Evolutionary conservation across 2,797 vertebrate genomes (phyloP), one percentile per base, ranked within the genome.

Genomic region (Tenualosa thibaudeaui): DNA sequence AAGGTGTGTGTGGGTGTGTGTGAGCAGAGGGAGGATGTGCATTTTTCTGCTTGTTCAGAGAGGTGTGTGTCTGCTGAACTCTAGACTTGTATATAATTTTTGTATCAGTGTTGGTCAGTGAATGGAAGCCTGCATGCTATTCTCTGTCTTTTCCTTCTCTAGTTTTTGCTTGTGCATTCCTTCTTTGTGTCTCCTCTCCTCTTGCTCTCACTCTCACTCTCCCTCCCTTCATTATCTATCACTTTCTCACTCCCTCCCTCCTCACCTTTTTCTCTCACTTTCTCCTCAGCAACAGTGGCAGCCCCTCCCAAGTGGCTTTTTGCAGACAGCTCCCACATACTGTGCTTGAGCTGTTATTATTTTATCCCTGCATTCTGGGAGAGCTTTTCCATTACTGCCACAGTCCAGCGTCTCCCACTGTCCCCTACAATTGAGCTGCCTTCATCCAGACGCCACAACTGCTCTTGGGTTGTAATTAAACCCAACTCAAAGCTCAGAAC

Each of bases 291-390:
- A 83, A 50, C 68, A 24, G 43, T 10, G 53, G 24, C 19, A 81
- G 26, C 7, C 24, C 37, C 71, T 46, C 15, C 71, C 71, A 22
- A 7, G 37, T 46, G 37, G 8, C 71, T 78, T 22, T 71, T 22
- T 22, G 17, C 71, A 78, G 71, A 78, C 71, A 46, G 71, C 58
- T 62, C 58, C 58, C 58, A 62, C 58, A 62, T 62, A 8, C 58
- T 62, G n/a, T 78, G 71, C 71, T n/a, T 78, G 71, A 78, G 71
- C 71, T 78, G 15, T 78, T 78, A 46, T 46, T 78, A 78, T 78
- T 78, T 78, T 8, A 78, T 46, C 71, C 40, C 71, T 78, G 71
- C 71, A 78, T 78, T 78, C 71, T 78, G 40, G 40, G 19, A 46
- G 71, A 46, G 40, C 71, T 78, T 78, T 78, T 78, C 71, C 40